Percentiles rank a stretch among this genome's conserved stretches.
Conservation (phyloP, 2,113 vertebrate genomes). For the Dicerorhinus sumatrensis region DNA sequence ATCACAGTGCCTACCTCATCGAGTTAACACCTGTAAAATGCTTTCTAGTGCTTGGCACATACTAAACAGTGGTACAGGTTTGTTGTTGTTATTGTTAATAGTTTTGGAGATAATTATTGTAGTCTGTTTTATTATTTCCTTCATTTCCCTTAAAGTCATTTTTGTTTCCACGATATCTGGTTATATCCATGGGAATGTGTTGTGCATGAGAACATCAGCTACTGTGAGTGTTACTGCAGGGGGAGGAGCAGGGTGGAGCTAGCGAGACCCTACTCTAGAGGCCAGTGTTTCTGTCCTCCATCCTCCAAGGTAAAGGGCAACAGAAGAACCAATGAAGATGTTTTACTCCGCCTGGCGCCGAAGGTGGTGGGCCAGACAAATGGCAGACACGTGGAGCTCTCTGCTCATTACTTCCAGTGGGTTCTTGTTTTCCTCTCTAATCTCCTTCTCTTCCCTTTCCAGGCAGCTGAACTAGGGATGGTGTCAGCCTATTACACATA, state of each 20-base stretch:
- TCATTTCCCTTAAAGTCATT: not conserved
- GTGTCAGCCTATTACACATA: conserved; percentile 98
- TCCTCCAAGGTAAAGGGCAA: not conserved
- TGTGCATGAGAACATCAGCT: not conserved
- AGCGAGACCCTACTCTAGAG: not conserved
- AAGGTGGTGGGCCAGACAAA: not conserved
- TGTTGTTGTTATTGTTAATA: not conserved
- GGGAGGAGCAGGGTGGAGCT: accelerated
- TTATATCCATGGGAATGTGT: not conserved
- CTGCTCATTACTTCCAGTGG: not conserved
- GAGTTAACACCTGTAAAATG: not conserved
- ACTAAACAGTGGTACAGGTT: not conserved
- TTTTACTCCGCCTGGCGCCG: not conserved
- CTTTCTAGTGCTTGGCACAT: not conserved
- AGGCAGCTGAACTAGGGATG: conserved; percentile 99
- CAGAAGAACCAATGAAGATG: not conserved
- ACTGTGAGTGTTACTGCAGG: accelerated
- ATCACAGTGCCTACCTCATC: no score
- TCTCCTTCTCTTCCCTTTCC: conserved; percentile 82
- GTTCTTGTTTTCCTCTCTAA: conserved; percentile 74
- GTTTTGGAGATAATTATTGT: not conserved
- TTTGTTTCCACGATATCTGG: not conserved
- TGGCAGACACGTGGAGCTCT: not conserved
- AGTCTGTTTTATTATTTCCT: not conserved
- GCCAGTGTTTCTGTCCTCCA: not conserved